A percentile compares a stretch with the other conserved stretches of the same genome.
phyloP scores from a whole-genome alignment of 2,113 vertebrate genomes.

The Alectura lathami region DNA sequence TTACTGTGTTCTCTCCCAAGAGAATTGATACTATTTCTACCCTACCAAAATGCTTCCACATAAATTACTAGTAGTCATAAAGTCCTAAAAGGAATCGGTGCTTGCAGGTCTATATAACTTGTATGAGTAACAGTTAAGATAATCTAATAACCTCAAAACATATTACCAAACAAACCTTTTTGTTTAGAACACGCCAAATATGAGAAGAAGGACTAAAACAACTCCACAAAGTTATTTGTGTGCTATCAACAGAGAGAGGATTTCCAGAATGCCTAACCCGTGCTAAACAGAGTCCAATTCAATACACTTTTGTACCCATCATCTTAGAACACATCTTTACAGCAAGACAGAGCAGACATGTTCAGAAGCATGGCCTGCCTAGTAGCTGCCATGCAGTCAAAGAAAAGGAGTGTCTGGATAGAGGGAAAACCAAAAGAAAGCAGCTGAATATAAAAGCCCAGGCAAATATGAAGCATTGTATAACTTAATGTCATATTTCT shows the following conservation, averaged over 20 bases:
- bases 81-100: not conserved
- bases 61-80: not conserved
- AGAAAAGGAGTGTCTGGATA: not conserved
- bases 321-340: not conserved
- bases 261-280: not conserved
- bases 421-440: not conserved
- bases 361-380: not conserved
- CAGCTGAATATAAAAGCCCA: not conserved
- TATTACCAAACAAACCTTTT: not conserved
- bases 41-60: not conserved
- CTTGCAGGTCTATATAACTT: not conserved
- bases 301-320: not conserved
- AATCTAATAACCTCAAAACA: not conserved
- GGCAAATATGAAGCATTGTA: accelerated
- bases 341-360: not conserved
- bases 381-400: not conserved
- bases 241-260: not conserved
- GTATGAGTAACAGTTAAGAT: not conserved
- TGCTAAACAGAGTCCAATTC: not conserved
- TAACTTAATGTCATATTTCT: not conserved
- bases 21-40: not conserved
- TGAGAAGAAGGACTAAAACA: not conserved
- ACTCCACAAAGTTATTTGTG: not conserved
- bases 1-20: not conserved
- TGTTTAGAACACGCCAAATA: not conserved